These are phyloP conservation scores for Lepilemur ruficaudatus DNA, from an alignment of 2,797 vertebrate species.

Conservation along the genomic window DNA sequence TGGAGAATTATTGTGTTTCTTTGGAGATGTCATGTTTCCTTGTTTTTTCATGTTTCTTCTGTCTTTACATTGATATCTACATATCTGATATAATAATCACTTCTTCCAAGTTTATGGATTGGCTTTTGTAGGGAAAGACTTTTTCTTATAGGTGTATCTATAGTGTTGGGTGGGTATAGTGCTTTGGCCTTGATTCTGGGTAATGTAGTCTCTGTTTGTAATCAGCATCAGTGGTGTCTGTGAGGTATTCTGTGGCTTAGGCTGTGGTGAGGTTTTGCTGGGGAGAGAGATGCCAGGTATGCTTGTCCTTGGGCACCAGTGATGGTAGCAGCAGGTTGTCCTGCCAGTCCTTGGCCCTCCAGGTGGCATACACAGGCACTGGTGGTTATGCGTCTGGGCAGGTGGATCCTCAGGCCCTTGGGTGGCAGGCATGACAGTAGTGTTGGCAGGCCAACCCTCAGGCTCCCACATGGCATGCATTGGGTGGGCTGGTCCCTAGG, in stretches of 20 bases:
- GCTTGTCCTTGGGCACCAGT: not conserved
- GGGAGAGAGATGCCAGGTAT: not conserved
- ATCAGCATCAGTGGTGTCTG: not conserved
- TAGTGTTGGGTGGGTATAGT: not conserved
- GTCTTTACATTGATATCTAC: not conserved
- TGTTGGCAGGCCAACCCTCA: not conserved
- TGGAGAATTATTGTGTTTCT: not conserved
- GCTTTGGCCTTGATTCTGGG: not conserved
- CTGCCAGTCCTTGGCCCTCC: too few species aligned
- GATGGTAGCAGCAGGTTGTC: not conserved
- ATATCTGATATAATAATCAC: not conserved
- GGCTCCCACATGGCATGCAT: not conserved
- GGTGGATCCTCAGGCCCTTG: not conserved
- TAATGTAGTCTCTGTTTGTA: not conserved
- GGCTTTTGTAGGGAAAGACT: not conserved
- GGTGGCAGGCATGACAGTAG: not conserved
- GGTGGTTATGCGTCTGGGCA: too few species aligned
- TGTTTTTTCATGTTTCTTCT: not conserved
- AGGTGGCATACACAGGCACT: not conserved
- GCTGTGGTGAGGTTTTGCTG: not conserved
- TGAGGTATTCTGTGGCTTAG: not conserved
- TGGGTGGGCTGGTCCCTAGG: not conserved
- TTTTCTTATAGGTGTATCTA: not conserved
- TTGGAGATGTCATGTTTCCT: not conserved
- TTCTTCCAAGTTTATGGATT: not conserved